Conservation (phyloP, 2,888 invertebrate genomes). For the Oxytorus armatus region DNA sequence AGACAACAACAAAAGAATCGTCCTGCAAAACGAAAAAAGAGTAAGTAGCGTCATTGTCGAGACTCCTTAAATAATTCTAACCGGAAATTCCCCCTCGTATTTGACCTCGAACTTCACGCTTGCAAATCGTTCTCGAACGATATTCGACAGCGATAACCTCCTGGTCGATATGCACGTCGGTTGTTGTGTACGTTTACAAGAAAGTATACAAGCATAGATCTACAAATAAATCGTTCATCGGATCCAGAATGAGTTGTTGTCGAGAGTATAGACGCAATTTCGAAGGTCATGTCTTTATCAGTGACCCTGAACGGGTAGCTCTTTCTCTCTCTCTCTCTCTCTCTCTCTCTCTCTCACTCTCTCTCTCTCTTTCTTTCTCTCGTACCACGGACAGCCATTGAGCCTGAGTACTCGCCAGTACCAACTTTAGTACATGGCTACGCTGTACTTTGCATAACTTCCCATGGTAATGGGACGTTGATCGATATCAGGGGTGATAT, state of each 20-base stretch:
- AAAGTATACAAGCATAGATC: background rate
- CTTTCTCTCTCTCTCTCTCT: slow-evolving; percentile 18
- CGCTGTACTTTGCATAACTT: slow-evolving; percentile 61
- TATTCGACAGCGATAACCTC: slow-evolving; percentile 54
- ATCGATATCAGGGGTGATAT: slow-evolving; percentile 67
- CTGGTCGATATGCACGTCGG: slow-evolving; percentile 8
- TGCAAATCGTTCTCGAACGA: slow-evolving; percentile 44
- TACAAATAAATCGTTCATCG: slow-evolving; percentile 5
- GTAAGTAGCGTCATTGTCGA: background rate
- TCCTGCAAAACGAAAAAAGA: background rate
- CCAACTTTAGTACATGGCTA: slow-evolving; percentile 6
- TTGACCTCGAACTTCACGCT: slow-evolving; percentile 44
- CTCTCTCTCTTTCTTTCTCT: slow-evolving; percentile 12
- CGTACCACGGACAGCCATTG: background rate
- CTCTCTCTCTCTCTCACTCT: background rate
- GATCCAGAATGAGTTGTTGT: slow-evolving; percentile 33
- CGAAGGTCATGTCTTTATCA: slow-evolving; percentile 63
- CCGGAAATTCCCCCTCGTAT: slow-evolving; percentile 24
- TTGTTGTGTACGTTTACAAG: background rate
- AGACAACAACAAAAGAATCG: background rate
- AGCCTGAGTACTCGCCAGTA: background rate
- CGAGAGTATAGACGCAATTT: slow-evolving; percentile 42
- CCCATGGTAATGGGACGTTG: slow-evolving; percentile 68
- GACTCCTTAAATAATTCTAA: slow-evolving; percentile 26
- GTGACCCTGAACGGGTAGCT: slow-evolving; percentile 70